Evolutionary conservation across 37 sponge, comb jelly and placozoan genomes (phyloP), one percentile per base, ranked within the genome.

Genomic region (Aphrocallistes beatrix): DNA sequence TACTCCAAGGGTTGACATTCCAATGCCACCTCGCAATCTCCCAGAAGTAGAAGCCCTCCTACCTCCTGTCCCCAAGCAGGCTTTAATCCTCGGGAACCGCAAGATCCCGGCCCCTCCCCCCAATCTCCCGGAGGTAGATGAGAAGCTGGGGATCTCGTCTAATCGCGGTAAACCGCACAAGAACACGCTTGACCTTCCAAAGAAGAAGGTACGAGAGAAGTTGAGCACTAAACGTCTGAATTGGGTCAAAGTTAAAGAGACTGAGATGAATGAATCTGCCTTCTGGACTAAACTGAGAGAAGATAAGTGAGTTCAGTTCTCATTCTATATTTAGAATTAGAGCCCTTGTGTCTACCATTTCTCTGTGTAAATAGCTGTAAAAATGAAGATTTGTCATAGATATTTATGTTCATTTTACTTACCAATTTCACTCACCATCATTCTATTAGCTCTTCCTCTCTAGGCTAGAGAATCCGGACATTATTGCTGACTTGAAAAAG

Each of bases 201-300:
- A 60, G 21, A 60, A 60, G 75, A 60, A 60, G 34, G n/a, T 60
- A 19, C 75, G 75, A 3, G 75, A 60, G 75, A 60, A 60, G 75
- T 60, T 60, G n/a, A 25, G 28, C n/a, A 60, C 75, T 19, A 60
- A 60, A 13, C 75, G 75, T 25, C n/a, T 60, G 75, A 60, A 60
- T 60, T 60, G 75, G 75, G 75, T 60, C n/a, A 60, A 60, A 13
- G 75, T 60, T 60, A 60, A 60, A 30, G 75, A 60, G 34, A 60
- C 25, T 60, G 75, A 60, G 3, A 60, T 60, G 75, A 60, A 60
- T 13, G 75, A 60, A 13, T 25, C 75, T 32, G 75, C 75, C 8
- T 60, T 60, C 75, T 60, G 75, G 75, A 30, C 75, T 60, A 60
- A 60, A 60, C 75, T 60, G 75, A 60, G 75, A 60, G 75, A 60